Percentiles rank a stretch among this genome's conserved stretches.
phyloP scores from a whole-genome alignment of 1,140 invertebrate genomes.

The Euura saliciscinereae region DNA sequence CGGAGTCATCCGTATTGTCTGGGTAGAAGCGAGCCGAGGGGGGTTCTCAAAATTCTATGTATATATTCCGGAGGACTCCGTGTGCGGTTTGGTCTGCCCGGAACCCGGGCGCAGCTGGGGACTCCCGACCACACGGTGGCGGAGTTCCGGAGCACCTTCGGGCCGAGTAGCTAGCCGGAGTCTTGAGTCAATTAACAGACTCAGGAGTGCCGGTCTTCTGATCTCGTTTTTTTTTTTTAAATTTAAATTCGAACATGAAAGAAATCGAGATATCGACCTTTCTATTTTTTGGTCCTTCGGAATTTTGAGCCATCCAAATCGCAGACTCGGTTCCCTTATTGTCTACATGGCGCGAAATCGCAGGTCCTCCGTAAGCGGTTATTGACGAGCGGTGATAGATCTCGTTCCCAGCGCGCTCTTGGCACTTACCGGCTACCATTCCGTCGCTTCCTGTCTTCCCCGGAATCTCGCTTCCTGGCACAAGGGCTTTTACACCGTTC shows the following conservation, averaged over 20 bases:
- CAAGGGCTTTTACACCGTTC: not conserved
- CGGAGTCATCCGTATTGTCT: not conserved
- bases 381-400: not conserved
- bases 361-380: not conserved
- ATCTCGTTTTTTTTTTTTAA: too few relatives aligned
- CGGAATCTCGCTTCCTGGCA: not conserved
- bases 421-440: conserved; percentile 4
- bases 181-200: not conserved
- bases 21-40: not conserved
- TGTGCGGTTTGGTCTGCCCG: not conserved
- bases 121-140: not conserved
- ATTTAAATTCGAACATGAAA: too few relatives aligned
- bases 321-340: too few relatives aligned
- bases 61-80: not conserved
- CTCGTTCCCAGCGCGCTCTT: not conserved
- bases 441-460: not conserved
- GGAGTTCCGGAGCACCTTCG: too few relatives aligned
- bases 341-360: too few relatives aligned
- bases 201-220: not conserved
- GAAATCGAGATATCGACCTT: too few relatives aligned
- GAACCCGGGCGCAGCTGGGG: not conserved
- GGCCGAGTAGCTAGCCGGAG: not conserved
- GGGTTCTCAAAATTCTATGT: not conserved
- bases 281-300: too few relatives aligned
- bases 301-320: too few relatives aligned